Conservation (phyloP, 2,113 vertebrate species). For the Pelusios castaneus region DNA sequence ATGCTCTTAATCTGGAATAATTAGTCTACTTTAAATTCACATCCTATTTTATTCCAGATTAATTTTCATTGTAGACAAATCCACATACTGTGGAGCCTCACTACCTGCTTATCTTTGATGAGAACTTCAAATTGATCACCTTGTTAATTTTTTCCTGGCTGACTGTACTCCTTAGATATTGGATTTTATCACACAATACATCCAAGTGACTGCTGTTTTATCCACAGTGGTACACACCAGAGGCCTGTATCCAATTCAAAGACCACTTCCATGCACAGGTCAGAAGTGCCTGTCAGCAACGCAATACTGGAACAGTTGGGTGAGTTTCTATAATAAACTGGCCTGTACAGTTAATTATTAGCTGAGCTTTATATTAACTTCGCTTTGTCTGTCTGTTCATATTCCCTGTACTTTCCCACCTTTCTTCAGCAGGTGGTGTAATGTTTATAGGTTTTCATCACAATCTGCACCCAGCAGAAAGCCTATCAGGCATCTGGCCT, state of each 20-base stretch:
- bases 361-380: too few species aligned
- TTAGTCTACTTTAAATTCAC: background rate
- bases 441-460: too few species aligned
- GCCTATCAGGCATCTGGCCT: too few species aligned
- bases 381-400: too few species aligned
- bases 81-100: background rate
- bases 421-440: too few species aligned
- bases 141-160: background rate
- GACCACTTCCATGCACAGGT: constrained; percentile 82
- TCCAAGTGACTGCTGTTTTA: background rate
- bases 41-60: background rate
- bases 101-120: background rate
- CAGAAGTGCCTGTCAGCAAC: constrained; percentile 76
- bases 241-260: constrained; percentile 85
- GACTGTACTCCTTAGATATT: background rate
- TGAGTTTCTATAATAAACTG: constrained; percentile 64
- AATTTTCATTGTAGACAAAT: background rate
- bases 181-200: background rate
- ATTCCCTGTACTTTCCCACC: too few species aligned
- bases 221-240: constrained; percentile 86
- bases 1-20: background rate
- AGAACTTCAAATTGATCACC: background rate
- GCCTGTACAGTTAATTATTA: background rate
- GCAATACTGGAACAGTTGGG: constrained; percentile 74
- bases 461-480: too few species aligned